Evolutionary conservation across 2,113 vertebrate genomes (phyloP), one percentile per base, ranked within the genome.

Genomic region (Pseudopodoces humilis): DNA sequence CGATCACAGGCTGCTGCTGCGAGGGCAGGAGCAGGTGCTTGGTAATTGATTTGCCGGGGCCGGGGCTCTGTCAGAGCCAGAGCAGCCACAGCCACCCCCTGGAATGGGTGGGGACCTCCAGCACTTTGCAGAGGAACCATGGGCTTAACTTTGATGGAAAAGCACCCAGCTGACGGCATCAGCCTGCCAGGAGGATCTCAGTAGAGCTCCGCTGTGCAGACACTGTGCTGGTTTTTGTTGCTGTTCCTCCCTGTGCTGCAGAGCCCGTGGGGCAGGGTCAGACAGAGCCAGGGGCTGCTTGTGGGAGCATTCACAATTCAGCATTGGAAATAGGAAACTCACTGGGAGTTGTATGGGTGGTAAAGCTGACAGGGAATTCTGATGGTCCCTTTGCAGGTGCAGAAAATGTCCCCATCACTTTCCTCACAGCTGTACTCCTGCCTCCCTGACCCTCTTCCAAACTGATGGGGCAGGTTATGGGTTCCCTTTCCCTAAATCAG

Each of bases 251-350:
- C 4, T 2, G 7, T 0, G 49, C 20, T 30, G 76, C 69, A 25
- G 68, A 35, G 65, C 22, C 31, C 2, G 0, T 5, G 9, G 63
- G 47, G 28, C 72, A 59, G 82, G 52, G 7, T 15, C 28, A 27
- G 23, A 22, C 19, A 20, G 63, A 37, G 37, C 1, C 0, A 1
- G 10, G 65, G 37, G 52, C 62, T 0, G 18, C 2, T 2, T 78
- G 25, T 28, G n/a, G 21, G 9, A 58, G 56, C 35, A 3, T 7
- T 10, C 23, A n/a, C 7, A 2, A 28, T 7, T n/a, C 79, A 7
- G 4, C 7, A 4, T 1, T 60, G 75, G 12, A 65, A 86, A 49
- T 0, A 39, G 59, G 43, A 78, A 83, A 70, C 10, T 18, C 47
- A 31, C 31, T 6, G 82, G 46, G 70, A 15, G 50, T 90, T 78